phyloP scores from a whole-genome alignment of 2,888 invertebrate genomes.

The Dysmachus trigonus region DNA sequence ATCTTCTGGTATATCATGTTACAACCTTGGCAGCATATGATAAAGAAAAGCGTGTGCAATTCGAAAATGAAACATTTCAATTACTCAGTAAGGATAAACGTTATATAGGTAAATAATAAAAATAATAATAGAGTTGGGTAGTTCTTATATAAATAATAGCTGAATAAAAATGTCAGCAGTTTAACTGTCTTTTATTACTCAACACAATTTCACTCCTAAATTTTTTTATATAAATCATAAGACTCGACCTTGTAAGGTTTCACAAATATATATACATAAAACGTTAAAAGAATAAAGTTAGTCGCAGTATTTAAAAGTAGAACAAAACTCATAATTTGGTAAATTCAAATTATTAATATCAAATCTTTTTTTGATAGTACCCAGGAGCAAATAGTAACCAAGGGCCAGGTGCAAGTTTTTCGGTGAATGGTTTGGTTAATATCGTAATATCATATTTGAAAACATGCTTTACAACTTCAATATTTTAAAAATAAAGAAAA shows the following conservation, averaged over 20 bases:
- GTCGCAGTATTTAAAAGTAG: too few relatives aligned
- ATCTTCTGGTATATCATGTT: not conserved
- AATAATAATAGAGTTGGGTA: not conserved
- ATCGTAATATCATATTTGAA: too few relatives aligned
- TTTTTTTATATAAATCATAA: not conserved
- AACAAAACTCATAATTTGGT: too few relatives aligned
- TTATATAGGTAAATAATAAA: not conserved
- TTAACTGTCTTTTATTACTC: not conserved
- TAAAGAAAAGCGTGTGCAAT: not conserved
- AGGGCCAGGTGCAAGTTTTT: too few relatives aligned
- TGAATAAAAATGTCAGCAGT: not conserved
- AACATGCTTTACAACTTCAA: too few relatives aligned
- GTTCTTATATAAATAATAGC: not conserved
- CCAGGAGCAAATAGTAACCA: too few relatives aligned
- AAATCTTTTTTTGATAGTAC: too few relatives aligned
- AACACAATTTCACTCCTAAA: not conserved
- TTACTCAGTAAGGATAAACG: not conserved
- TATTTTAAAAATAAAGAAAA: too few relatives aligned
- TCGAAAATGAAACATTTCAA: not conserved
- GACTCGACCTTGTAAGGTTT: not conserved
- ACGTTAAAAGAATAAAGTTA: too few relatives aligned
- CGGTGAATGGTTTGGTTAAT: too few relatives aligned
- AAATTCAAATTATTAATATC: too few relatives aligned
- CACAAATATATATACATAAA: too few relatives aligned
- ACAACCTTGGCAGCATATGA: not conserved